Evolutionary conservation across 2,113 vertebrate species (phyloP).

Genomic region (Carettochelys insculpta): DNA sequence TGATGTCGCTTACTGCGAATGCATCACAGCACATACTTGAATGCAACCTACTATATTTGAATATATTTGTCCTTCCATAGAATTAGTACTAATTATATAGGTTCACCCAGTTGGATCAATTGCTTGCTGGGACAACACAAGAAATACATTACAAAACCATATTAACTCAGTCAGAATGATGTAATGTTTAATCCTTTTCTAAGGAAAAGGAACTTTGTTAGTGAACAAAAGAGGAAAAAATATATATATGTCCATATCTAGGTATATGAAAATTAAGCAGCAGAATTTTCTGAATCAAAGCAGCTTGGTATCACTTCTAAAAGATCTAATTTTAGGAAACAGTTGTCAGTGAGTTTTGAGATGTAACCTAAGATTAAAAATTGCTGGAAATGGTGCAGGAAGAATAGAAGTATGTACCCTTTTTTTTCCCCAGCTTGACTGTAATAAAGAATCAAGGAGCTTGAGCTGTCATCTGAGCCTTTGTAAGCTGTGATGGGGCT

Average conservation of each 20-base stretch:
- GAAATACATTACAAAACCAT: neutral
- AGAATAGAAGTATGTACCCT: conserved; percentile 36
- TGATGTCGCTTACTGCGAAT: neutral
- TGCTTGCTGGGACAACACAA: neutral
- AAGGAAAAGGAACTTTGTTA: neutral
- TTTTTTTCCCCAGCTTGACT: conserved; percentile 23
- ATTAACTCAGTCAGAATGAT: neutral
- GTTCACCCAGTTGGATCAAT: conserved; percentile 22
- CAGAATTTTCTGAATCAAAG: neutral
- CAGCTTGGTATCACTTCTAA: conserved; percentile 29
- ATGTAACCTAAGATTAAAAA: conserved; percentile 2
- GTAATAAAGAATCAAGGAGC: neutral
- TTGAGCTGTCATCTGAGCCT: conserved; percentile 1
- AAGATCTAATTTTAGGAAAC: conserved; percentile 22
- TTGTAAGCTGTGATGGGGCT: neutral
- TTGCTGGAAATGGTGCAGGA: conserved; percentile 38
- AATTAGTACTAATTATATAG: conserved; percentile 19
- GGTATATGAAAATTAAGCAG: neutral
- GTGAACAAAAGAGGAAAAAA: no score
- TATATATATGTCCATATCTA: no score
- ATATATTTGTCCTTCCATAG: conserved; percentile 6
- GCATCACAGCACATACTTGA: neutral
- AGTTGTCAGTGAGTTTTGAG: conserved; percentile 3
- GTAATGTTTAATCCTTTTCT: neutral
- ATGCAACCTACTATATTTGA: neutral